A percentile compares a stretch with the other conserved stretches of the same genome.
Evolutionary conservation across 2,888 invertebrate genomes (phyloP).

Genomic region (Euclidia mi): DNA sequence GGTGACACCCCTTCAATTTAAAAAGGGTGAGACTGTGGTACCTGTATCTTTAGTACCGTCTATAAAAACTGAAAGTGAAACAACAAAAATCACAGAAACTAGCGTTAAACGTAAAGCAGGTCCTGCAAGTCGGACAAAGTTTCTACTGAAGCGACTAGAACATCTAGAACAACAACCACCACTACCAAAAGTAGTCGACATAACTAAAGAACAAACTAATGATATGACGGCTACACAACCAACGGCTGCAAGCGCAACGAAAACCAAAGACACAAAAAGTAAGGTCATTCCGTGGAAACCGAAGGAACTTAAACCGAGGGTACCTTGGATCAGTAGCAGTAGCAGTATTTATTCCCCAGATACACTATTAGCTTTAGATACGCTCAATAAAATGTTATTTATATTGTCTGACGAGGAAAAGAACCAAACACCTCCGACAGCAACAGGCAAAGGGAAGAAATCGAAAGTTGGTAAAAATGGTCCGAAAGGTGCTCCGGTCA

Average conservation of each 20-base stretch:
- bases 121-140: slow-evolving; percentile 16
- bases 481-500: not conserved
- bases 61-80: not conserved
- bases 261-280: slow-evolving; percentile 1
- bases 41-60: slow-evolving; percentile 35
- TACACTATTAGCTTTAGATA: slow-evolving; percentile 67
- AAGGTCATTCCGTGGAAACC: slow-evolving; percentile 29
- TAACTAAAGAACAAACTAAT: slow-evolving; percentile 4
- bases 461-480: not conserved
- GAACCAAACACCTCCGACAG: not conserved
- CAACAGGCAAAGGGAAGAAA: slow-evolving; percentile 31
- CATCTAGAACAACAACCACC: too few species aligned
- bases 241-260: not conserved
- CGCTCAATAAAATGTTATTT: slow-evolving; percentile 76
- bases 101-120: not conserved
- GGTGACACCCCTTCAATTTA: slow-evolving; percentile 71
- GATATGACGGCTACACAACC: not conserved
- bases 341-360: slow-evolving; percentile 31
- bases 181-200: slow-evolving; percentile 1
- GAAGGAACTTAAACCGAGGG: slow-evolving; percentile 13
- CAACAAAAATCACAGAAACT: not conserved
- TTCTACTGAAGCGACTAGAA: too few species aligned
- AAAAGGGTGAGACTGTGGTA: slow-evolving; percentile 27
- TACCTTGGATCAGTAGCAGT: slow-evolving; percentile 33
- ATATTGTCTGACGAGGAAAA: slow-evolving; percentile 48